Percentiles rank a stretch among this genome's conserved stretches.
Evolutionary conservation across 2,888 invertebrate genomes (phyloP).

Genomic region (Metalampra italica): DNA sequence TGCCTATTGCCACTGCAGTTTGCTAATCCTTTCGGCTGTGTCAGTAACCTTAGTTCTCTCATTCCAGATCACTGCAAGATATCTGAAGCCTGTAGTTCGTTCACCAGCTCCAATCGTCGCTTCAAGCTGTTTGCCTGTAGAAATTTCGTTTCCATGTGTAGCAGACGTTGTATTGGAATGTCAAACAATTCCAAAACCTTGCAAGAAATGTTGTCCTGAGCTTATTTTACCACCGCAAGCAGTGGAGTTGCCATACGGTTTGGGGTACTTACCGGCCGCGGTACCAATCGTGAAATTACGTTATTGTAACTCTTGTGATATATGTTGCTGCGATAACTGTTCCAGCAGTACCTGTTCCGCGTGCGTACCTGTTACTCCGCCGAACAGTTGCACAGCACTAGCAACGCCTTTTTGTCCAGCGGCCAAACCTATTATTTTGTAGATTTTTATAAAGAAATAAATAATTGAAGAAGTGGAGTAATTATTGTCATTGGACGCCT

Average conservation of each 20-base stretch:
- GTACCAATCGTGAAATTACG: slow-evolving; percentile 31
- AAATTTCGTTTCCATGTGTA: too few relatives aligned
- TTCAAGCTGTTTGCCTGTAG: too few relatives aligned
- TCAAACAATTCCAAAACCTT: neutral
- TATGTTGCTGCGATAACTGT: neutral
- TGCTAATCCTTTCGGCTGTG: too few relatives aligned
- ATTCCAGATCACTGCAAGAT: neutral
- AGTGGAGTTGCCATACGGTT: slow-evolving; percentile 32
- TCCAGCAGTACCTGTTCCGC: slow-evolving; percentile 3
- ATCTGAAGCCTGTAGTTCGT: neutral
- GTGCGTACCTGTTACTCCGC: slow-evolving; percentile 30
- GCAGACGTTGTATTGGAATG: too few relatives aligned
- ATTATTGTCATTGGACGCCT: neutral
- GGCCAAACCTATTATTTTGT: slow-evolving; percentile 37
- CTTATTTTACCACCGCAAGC: slow-evolving; percentile 34
- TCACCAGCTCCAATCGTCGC: neutral
- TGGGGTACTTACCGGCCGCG: slow-evolving; percentile 38
- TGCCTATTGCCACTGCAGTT: too few relatives aligned
- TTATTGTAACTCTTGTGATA: slow-evolving; percentile 12
- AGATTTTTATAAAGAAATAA: neutral
- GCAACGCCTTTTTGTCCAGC: slow-evolving; percentile 37
- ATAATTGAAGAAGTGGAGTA: too few relatives aligned
- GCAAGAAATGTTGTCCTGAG: neutral
- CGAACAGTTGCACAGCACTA: slow-evolving; percentile 26
- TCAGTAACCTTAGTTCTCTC: too few relatives aligned